These are phyloP conservation scores for Axis porcinus DNA, from an alignment of 2,113 vertebrate species.

Conservation along the genomic window DNA sequence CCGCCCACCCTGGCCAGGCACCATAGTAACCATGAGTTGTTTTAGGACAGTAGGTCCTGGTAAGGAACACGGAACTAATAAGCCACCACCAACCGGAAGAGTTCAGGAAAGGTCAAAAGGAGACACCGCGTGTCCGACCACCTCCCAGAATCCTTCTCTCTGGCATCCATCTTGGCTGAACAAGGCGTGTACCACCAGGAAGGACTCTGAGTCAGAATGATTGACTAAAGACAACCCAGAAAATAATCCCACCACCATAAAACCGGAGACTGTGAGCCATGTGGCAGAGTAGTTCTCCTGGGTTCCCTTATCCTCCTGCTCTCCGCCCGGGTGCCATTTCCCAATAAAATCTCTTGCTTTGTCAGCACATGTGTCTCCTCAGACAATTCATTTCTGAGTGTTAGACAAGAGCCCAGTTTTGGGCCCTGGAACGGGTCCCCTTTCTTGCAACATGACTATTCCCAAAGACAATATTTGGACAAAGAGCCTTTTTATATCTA, in stretches of 20 bases:
- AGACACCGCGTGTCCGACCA: neutral
- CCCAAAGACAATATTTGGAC: neutral
- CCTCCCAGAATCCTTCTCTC: neutral
- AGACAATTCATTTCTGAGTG: neutral
- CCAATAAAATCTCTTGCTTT: neutral
- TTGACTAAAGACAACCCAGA: neutral
- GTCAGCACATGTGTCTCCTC: neutral
- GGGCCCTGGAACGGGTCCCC: neutral
- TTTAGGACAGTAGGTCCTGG: neutral
- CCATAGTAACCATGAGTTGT: neutral
- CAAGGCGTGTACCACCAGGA: neutral
- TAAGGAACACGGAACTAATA: neutral
- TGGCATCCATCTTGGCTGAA: neutral
- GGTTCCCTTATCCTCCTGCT: neutral
- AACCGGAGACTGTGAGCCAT: neutral
- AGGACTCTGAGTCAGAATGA: neutral
- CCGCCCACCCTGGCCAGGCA: neutral
- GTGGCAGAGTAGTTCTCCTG: neutral
- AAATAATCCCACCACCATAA: neutral
- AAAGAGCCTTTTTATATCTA: neutral
- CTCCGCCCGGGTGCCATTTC: neutral
- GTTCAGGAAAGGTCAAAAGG: neutral
- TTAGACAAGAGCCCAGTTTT: neutral
- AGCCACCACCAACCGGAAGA: neutral
- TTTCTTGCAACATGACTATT: neutral